Percentiles rank a stretch among this genome's conserved stretches.
These are phyloP conservation scores for Falcunculus frontatus DNA, from an alignment of 2,113 vertebrate species.

Conservation along the genomic window DNA sequence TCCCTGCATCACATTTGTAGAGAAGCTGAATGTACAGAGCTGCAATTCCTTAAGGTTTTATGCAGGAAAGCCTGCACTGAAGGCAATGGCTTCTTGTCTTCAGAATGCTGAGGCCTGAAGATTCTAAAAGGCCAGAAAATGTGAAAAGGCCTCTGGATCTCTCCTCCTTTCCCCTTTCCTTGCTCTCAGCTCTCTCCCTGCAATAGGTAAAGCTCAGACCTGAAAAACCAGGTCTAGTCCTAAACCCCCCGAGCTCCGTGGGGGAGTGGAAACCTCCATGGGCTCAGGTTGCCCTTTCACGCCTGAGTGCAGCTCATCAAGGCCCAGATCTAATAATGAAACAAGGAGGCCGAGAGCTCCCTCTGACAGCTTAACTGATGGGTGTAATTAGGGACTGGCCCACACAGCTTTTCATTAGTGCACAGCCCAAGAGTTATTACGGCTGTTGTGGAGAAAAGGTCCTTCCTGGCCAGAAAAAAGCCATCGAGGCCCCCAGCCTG, in stretches of 20 bases:
- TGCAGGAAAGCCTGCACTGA: neutral
- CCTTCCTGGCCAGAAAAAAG: neutral
- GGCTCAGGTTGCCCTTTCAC: conserved; percentile 33
- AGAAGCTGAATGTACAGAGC: neutral
- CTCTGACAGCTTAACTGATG: conserved; percentile 64
- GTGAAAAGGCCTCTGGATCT: neutral
- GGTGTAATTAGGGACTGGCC: conserved; percentile 50
- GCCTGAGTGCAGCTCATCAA: conserved; percentile 56
- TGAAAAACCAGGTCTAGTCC: neutral
- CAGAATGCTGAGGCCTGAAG: neutral
- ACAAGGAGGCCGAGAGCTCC: neutral
- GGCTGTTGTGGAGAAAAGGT: neutral
- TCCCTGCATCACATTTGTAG: neutral
- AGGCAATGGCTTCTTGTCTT: neutral
- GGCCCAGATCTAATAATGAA: conserved; percentile 47
- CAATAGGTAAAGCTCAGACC: neutral
- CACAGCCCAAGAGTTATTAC: neutral
- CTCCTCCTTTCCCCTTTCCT: neutral
- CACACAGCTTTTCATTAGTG: neutral
- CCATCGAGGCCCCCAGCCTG: neutral
- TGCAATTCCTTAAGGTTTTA: neutral
- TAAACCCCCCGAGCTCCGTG: neutral
- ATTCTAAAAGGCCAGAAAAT: neutral
- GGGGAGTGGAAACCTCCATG: neutral
- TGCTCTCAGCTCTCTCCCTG: neutral